Evolutionary conservation across 2,797 vertebrate species (phyloP).

Genomic region (Heterohyrax brucei): DNA sequence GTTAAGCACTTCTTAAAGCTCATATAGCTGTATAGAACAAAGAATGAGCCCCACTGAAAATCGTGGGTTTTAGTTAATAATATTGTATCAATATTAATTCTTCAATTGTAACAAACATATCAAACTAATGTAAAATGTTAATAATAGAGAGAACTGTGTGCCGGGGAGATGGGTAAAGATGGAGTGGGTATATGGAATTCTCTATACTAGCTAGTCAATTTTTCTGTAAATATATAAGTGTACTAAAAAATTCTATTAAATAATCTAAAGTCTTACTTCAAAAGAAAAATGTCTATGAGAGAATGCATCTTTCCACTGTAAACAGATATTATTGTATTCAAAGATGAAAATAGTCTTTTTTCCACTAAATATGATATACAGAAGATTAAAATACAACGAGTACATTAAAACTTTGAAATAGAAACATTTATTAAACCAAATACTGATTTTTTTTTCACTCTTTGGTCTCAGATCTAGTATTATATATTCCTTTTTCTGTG

Average conservation of each 20-base stretch:
- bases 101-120: background rate
- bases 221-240: constrained; percentile 18
- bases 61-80: background rate
- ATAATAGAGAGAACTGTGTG: background rate
- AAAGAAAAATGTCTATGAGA: background rate
- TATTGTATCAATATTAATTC: background rate
- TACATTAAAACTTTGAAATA: background rate
- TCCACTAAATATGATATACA: background rate
- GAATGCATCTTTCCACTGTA: background rate
- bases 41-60: background rate
- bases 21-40: background rate
- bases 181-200: background rate
- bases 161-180: background rate
- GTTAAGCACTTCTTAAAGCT: background rate
- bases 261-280: background rate
- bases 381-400: background rate
- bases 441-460: background rate
- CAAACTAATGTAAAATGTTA: background rate
- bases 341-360: background rate
- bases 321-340: background rate
- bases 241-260: background rate
- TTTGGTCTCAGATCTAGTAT: background rate
- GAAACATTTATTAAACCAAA: background rate
- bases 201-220: background rate
- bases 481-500: background rate